Base-by-base conservation (phyloP, 2,888 invertebrate species). In the Spisula solida region DNA sequence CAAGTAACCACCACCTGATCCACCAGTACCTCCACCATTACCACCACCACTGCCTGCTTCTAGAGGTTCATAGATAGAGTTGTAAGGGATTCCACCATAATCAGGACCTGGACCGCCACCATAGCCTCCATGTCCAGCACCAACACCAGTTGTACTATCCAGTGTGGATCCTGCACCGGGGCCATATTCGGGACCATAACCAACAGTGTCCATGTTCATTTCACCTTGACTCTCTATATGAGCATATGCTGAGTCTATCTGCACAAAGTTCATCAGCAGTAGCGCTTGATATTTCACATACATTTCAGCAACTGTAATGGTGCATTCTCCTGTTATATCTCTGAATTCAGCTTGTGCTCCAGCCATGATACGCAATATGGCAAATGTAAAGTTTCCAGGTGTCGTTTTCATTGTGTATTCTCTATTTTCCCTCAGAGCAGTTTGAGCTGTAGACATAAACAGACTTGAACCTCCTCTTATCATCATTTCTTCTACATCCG, bases 101-200 rank as follows among this genome's bases (percentile, higher is more conserved):
- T 88, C 90, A n/a, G 90, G 91, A 2, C 88, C 92, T 5, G 93
- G 93, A 8, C 94, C 94, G n/a, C 94, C 94, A 55, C 94, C 95
- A 81, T 92, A 92, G 41, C 94, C 94, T 51, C 95, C 95, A 86
- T 94, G 94, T 5, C 95, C 94, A 14, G 92, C 94, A 31, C 95
- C 95, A 10, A 88, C 66, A 12, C 94, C 94, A 2, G 87, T 66
- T 4, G 91, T 89, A 81, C 90, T 92, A 18, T 48, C 18, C 0
- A 92, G 34, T 0, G 94, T 94, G 18, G 41, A 79, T 6, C 94
- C 95, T 20, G 89, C 88, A 6, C 95, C 95, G 55, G 91, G 89
- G 8, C 94, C 95, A 31, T 25, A 47, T 85, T 94, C 94, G 14
- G 94, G 87, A 25, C 41, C 75, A 66, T 90, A 91, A 10, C 94